Conservation (phyloP, 37 sponge, comb jelly and placozoan species). For the Diacarnus erythraeanus region DNA sequence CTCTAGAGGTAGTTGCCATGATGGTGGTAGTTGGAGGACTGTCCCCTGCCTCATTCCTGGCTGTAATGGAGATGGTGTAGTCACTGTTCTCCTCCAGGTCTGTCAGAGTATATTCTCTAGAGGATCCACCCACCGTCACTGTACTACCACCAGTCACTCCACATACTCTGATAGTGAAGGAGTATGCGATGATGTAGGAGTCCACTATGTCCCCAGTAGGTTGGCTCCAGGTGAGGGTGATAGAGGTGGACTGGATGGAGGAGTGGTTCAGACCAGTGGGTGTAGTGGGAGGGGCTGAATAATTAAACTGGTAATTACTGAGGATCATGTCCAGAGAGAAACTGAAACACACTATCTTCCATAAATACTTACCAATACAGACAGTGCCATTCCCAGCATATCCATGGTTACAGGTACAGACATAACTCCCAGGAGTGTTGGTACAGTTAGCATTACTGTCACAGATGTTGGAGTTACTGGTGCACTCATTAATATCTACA, state of each 20-base stretch:
- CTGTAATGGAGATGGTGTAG: constrained; percentile 28
- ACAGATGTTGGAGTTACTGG: too few relatives aligned
- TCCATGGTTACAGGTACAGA: too few relatives aligned
- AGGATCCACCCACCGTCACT: not conserved
- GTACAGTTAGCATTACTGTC: too few relatives aligned
- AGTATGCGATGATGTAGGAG: constrained; percentile 14
- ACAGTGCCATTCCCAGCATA: too few relatives aligned
- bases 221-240: constrained; percentile 21
- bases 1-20: not conserved
- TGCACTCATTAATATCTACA: too few relatives aligned
- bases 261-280: not conserved
- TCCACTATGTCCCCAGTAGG: constrained; percentile 16
- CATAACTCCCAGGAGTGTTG: too few relatives aligned
- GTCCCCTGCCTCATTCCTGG: constrained; percentile 12
- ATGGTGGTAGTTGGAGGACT: too few relatives aligned
- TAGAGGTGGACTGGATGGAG: constrained; percentile 17
- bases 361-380: too few relatives aligned
- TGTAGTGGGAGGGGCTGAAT: too few relatives aligned
- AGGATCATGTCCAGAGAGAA: too few relatives aligned
- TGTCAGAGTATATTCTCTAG: not conserved
- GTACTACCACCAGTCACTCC: not conserved
- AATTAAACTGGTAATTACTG: too few relatives aligned
- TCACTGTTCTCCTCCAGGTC: constrained; percentile 21
- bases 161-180: not conserved
- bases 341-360: too few relatives aligned